Evolutionary conservation across 2,113 vertebrate genomes (phyloP), one percentile per base, ranked within the genome.

Genomic region (Hiodon alosoides): DNA sequence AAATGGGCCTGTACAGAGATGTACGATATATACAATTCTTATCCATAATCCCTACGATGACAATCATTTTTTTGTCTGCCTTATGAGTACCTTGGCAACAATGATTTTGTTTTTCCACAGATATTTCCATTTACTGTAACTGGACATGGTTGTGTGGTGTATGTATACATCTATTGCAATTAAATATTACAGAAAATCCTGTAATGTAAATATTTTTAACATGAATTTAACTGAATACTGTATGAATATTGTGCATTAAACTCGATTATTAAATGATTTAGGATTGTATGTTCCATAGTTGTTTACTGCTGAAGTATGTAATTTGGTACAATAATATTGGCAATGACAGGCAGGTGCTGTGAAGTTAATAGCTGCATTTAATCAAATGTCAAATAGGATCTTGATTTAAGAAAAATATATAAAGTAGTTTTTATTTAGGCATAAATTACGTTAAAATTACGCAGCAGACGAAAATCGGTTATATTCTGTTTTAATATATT

Each of bases 91-190:
- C 64, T 68, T 69, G 67, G 6, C 48, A 50, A 73, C 52, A 52
- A 47, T 76, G n/a, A 3, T 72, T 70, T 70, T 69, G 50, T 62
- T 58, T 67, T 59, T 77, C 31, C 31, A 31, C 31, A 31, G 31
- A 31, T 74, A 69, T 75, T 77, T 76, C 59, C 74, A 78, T 31
- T 31, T 31, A 31, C 75, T 66, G 3, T 75, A 72, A 75, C 67
- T 66, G 66, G 75, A 75, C 55, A 66, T 69, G 17, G 67, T 67
- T 83, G 77, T 77, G 77, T 76, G 82, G 69, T 65, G 73, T 47
- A 9, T 70, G 9, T 57, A 7, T 70, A 17, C 17, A 70, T 31
- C 16, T 70, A 70, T n/a, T 31, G n/a, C 14, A 10, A 13, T 10
- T 13, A 47, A 46, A 31, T 17, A 31, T 70, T 31, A 69, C 67